Evolutionary conservation across 30 jellyfish, hydroid and myxozoan genomes (phyloP).

Genomic region (Pelagia noctiluca): DNA sequence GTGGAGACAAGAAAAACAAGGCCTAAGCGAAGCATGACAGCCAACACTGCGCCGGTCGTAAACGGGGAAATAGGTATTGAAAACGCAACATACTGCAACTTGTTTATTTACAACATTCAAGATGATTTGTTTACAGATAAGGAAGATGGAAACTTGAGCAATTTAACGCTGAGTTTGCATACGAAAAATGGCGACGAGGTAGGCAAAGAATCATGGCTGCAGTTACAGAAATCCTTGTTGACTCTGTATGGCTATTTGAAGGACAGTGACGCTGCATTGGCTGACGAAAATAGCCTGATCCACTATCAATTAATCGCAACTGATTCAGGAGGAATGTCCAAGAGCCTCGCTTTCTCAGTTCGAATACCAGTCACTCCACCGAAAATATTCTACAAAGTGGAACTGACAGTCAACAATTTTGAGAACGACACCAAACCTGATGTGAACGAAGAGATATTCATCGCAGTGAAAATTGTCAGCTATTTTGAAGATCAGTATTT

Average conservation of each 20-base stretch:
- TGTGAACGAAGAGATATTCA: constrained; percentile 72
- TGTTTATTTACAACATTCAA: constrained; percentile 45
- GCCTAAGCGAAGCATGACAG: constrained; percentile 16
- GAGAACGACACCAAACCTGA: constrained; percentile 59
- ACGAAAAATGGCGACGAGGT: constrained; percentile 27
- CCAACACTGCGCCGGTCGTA: constrained; percentile 31
- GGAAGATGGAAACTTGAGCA: constrained; percentile 78
- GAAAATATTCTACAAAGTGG: constrained; percentile 45
- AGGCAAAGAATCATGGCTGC: constrained; percentile 81
- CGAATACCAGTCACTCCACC: constrained; percentile 77
- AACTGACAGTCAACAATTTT: constrained; percentile 69
- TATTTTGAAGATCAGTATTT: constrained; percentile 60
- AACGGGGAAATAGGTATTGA: constrained; percentile 11
- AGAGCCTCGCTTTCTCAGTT: constrained; percentile 31
- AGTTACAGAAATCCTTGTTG: constrained; percentile 54
- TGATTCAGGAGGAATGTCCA: constrained; percentile 71
- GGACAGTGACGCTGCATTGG: constrained; percentile 59
- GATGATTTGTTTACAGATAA: constrained; percentile 43
- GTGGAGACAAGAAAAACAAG: neutral
- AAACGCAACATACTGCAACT: constrained; percentile 65
- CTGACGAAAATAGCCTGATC: constrained; percentile 22
- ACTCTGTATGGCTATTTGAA: constrained; percentile 82
- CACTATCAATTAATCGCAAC: constrained; percentile 63
- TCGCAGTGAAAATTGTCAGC: constrained; percentile 61
- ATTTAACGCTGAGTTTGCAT: constrained; percentile 43